These are phyloP conservation scores for Coregonus sp. DNA, from an alignment of 2,797 vertebrate species.

Conservation along the genomic window DNA sequence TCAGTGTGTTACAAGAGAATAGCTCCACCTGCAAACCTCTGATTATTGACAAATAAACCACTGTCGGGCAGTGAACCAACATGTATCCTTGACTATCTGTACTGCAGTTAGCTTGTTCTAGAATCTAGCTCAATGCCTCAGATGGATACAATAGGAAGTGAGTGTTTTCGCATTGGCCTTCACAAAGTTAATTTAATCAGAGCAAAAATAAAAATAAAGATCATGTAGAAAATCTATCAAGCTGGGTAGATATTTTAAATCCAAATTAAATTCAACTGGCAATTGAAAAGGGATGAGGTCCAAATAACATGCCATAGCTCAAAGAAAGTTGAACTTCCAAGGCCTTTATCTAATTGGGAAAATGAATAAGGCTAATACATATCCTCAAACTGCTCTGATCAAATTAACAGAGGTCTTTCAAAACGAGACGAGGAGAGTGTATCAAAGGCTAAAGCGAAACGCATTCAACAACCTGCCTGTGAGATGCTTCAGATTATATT, in stretches of 20 bases:
- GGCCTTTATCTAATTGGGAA: slow-evolving; percentile 41
- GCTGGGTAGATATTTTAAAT: slow-evolving; percentile 11
- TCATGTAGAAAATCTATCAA: slow-evolving; percentile 36
- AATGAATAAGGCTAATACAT: slow-evolving; percentile 42
- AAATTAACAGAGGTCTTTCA: slow-evolving; percentile 47
- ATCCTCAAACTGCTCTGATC: slow-evolving; percentile 51
- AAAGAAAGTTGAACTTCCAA: slow-evolving; percentile 37
- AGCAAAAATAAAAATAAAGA: slow-evolving; percentile 28
- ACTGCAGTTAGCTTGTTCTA: slow-evolving; percentile 6
- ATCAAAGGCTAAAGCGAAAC: neutral
- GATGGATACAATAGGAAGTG: too few relatives aligned
- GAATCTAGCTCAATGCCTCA: neutral
- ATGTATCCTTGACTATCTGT: slow-evolving; percentile 20
- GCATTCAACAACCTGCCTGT: neutral
- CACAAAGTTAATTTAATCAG: slow-evolving; percentile 27
- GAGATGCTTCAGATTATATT: neutral
- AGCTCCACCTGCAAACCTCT: slow-evolving; percentile 20
- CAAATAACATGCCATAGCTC: slow-evolving; percentile 27
- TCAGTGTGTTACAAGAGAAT: slow-evolving; percentile 30
- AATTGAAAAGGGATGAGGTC: slow-evolving; percentile 36
- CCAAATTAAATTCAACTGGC: slow-evolving; percentile 30
- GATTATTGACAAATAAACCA: slow-evolving; percentile 35
- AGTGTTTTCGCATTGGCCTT: neutral
- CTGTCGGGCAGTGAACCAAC: slow-evolving; percentile 42
- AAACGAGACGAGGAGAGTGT: neutral